Evolutionary conservation across 2,888 invertebrate species (phyloP).

Genomic region (Thecocarcelia acutangulata): DNA sequence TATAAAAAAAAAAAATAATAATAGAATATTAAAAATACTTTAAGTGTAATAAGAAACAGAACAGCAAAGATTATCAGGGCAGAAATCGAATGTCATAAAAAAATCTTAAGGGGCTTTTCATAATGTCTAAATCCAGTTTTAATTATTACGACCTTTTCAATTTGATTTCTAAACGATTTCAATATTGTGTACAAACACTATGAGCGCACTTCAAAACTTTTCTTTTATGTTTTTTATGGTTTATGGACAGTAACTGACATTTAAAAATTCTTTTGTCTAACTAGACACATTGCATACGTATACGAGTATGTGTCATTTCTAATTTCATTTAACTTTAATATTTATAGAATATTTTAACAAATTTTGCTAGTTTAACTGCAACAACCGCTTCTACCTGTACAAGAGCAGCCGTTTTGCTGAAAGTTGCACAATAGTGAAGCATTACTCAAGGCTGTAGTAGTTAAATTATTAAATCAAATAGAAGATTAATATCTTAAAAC

Average conservation of each 20-base stretch:
- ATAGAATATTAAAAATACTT: too few species aligned
- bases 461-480: constrained; percentile 53
- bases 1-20: too few species aligned
- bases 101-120: neutral
- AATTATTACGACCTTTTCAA: constrained; percentile 20
- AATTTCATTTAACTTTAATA: constrained; percentile 17
- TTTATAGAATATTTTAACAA: constrained; percentile 1
- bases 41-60: too few species aligned
- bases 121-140: constrained; percentile 8
- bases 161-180: constrained; percentile 10
- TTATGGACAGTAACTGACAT: neutral
- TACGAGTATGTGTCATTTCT: constrained; percentile 36
- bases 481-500: constrained; percentile 38
- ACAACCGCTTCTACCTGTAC: neutral
- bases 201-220: neutral
- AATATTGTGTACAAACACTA: neutral
- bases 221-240: neutral
- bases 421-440: neutral
- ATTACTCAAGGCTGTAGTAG: constrained; percentile 43
- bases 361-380: neutral
- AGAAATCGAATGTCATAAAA: constrained; percentile 1
- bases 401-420: neutral
- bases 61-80: neutral
- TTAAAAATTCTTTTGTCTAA: neutral
- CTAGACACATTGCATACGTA: neutral